Evolutionary conservation across 2,797 vertebrate species (phyloP).

Genomic region (Pitangus sulphuratus): DNA sequence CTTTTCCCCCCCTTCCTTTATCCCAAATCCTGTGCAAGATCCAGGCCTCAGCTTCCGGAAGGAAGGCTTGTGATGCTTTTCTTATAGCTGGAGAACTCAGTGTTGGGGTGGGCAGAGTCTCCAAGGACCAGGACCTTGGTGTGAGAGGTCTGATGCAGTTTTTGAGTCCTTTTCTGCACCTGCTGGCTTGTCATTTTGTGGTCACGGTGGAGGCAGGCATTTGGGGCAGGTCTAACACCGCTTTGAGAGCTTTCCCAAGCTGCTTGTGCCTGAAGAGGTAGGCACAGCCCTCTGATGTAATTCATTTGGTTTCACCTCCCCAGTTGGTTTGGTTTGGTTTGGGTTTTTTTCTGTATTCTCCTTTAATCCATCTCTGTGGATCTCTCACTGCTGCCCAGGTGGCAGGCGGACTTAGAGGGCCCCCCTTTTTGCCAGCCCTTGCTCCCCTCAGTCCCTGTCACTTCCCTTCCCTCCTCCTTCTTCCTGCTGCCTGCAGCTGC

Average conservation of each 20-base stretch:
- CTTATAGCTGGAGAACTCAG: rapidly evolving
- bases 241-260: neutral
- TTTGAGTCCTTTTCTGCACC: neutral
- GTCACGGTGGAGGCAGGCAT: rapidly evolving
- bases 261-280: neutral
- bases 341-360: neutral
- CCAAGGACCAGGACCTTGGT: neutral
- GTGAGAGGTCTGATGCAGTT: rapidly evolving
- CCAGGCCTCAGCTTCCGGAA: neutral
- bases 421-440: neutral
- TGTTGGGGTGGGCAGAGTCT: neutral
- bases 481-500: neutral
- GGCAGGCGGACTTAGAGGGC: neutral
- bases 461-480: neutral
- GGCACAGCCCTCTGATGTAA: neutral
- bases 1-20: rapidly evolving
- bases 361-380: neutral
- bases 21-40: neutral
- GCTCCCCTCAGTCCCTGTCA: neutral
- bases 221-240: rapidly evolving
- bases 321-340: no score
- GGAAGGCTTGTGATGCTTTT: neutral
- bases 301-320: neutral
- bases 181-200: rapidly evolving
- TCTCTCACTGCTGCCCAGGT: rapidly evolving